A percentile compares a stretch with the other conserved stretches of the same genome.
phyloP scores from a whole-genome alignment of 2,797 vertebrate species.

The Aeoliscus strigatus region DNA sequence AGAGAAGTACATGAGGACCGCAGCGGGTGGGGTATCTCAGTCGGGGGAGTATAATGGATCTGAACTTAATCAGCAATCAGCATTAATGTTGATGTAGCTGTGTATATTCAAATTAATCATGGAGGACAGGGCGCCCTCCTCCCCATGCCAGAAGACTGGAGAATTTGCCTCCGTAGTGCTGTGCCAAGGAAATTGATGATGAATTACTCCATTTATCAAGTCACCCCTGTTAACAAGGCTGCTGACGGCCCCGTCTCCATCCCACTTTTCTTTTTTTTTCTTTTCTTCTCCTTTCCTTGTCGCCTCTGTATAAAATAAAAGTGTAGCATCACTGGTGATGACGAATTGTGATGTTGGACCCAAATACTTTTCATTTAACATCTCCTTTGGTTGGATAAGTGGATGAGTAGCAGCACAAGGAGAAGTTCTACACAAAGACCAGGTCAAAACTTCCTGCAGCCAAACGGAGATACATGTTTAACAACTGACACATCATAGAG shows the following conservation, averaged over 20 bases:
- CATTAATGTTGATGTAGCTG: constrained; percentile 69
- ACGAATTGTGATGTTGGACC: constrained; percentile 37
- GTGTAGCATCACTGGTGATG: constrained; percentile 37
- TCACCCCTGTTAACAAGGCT: constrained; percentile 62
- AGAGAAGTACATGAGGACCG: constrained; percentile 23
- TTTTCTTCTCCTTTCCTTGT: constrained; percentile 12
- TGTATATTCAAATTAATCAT: constrained; percentile 80
- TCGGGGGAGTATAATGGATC: constrained; percentile 54
- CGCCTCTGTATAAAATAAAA: constrained; percentile 39
- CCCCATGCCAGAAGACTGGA: constrained; percentile 37
- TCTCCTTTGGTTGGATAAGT: constrained; percentile 56
- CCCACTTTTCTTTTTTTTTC: constrained; percentile 49
- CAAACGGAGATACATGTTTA: constrained; percentile 61
- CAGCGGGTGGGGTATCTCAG: constrained; percentile 16
- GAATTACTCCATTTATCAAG: constrained; percentile 73
- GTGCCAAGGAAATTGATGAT: constrained; percentile 72
- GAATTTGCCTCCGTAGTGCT: constrained; percentile 53
- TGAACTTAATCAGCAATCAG: constrained; percentile 75
- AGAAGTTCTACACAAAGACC: constrained; percentile 55
- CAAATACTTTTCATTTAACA: constrained; percentile 54
- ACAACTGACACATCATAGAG: constrained; percentile 36
- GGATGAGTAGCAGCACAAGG: constrained; percentile 35
- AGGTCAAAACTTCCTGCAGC: constrained; percentile 37
- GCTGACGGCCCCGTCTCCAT: constrained; percentile 49
- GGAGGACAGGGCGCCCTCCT: constrained; percentile 56